phyloP scores from a whole-genome alignment of 2,113 vertebrate genomes.

The Plecotus auritus region DNA sequence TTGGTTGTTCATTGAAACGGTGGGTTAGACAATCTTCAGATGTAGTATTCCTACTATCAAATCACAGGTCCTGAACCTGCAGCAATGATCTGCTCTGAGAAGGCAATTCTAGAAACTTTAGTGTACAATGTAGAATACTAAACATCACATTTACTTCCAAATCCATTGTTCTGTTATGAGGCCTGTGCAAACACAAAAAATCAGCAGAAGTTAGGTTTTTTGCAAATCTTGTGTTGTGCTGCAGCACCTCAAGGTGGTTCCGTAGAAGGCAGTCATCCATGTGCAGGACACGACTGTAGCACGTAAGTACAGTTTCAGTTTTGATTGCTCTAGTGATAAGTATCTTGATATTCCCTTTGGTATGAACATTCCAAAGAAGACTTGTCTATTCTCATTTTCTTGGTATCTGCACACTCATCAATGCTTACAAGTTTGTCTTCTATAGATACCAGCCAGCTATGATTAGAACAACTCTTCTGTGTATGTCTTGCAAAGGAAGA shows the following conservation, averaged over 20 bases:
- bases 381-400: not conserved
- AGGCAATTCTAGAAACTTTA: slow-evolving; percentile 37
- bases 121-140: not conserved
- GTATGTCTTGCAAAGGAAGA: not conserved
- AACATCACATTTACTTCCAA: slow-evolving; percentile 34
- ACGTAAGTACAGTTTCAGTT: not conserved
- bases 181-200: not conserved
- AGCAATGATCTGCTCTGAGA: slow-evolving; percentile 45
- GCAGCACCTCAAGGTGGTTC: not conserved
- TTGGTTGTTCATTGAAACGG: slow-evolving; percentile 19
- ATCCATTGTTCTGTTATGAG: slow-evolving; percentile 3
- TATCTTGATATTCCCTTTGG: not conserved
- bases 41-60: slow-evolving; percentile 21
- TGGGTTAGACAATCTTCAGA: slow-evolving; percentile 34
- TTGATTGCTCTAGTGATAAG: not conserved
- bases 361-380: not conserved
- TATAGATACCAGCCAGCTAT: not conserved
- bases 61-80: slow-evolving; percentile 15
- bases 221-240: not conserved
- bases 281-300: not conserved
- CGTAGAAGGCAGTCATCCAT: not conserved
- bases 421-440: not conserved
- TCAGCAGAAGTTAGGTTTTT: not conserved
- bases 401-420: not conserved
- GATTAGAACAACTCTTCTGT: not conserved